Percentiles rank a stretch among this genome's conserved stretches.
Conservation (phyloP, 92 coral and sea anemone genomes). For the Phenganax subtilis region DNA sequence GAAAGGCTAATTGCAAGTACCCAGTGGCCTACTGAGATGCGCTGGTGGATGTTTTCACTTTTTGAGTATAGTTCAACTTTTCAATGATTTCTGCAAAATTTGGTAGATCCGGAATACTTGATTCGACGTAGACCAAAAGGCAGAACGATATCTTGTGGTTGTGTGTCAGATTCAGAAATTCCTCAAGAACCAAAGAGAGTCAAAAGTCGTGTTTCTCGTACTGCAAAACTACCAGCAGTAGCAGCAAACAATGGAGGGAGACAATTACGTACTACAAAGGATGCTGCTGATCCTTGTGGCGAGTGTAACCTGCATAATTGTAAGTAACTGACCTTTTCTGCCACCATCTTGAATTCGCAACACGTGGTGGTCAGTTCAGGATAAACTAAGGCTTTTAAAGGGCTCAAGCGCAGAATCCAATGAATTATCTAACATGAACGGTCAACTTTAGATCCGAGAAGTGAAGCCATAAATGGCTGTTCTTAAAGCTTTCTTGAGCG, state of each 20-base stretch:
- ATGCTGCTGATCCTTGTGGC: conserved; percentile 1
- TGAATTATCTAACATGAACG: no score
- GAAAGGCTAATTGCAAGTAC: no score
- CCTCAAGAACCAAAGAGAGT: neutral
- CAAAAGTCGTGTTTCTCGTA: neutral
- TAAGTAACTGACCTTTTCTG: neutral
- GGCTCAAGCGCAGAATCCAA: no score
- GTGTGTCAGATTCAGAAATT: neutral
- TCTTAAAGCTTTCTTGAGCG: no score
- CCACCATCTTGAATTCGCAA: neutral
- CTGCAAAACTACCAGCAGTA: neutral
- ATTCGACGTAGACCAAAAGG: neutral
- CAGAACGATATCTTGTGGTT: neutral
- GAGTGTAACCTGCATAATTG: conserved; percentile 24
- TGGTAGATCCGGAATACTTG: conserved; percentile 31
- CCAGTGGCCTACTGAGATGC: no score
- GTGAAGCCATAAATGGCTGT: no score
- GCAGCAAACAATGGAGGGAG: neutral
- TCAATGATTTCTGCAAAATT: neutral
- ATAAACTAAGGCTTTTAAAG: no score
- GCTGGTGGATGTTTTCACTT: neutral
- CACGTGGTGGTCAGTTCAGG: no score
- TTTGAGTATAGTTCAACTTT: neutral
- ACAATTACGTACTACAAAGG: neutral
- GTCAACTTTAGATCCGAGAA: no score